phyloP scores from a whole-genome alignment of 2,888 invertebrate species.

The Odontocerum albicorne region DNA sequence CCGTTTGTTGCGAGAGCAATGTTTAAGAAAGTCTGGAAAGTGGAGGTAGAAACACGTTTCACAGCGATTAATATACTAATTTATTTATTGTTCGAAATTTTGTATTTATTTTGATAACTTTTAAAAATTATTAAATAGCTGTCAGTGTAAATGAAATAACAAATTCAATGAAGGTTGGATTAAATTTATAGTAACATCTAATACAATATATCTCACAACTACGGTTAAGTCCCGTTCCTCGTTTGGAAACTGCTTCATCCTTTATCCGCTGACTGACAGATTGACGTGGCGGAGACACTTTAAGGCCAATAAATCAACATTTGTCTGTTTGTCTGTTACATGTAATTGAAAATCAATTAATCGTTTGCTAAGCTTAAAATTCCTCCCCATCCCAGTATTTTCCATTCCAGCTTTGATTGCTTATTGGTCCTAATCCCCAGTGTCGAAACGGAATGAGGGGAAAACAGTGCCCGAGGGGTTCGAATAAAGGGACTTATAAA shows the following conservation, averaged over 20 bases:
- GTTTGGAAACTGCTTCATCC: neutral
- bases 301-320: slow-evolving; percentile 21
- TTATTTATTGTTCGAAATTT: no score
- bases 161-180: no score
- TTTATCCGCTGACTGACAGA: neutral
- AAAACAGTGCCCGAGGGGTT: slow-evolving; percentile 19
- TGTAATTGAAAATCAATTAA: slow-evolving; percentile 36
- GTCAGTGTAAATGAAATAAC: no score
- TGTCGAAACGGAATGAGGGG: slow-evolving; percentile 8
- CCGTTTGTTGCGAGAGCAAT: no score
- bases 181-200: no score
- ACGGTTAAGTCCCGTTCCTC: neutral
- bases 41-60: no score
- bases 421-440: slow-evolving; percentile 28
- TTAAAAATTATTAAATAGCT: no score
- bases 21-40: no score
- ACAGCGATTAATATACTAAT: no score
- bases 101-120: no score
- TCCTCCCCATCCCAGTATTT: slow-evolving; percentile 8
- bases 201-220: no score
- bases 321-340: slow-evolving; percentile 3
- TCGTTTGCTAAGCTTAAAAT: slow-evolving; percentile 25
- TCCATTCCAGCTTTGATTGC: slow-evolving; percentile 27
- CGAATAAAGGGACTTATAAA: neutral
- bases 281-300: slow-evolving; percentile 12